A percentile compares a stretch with the other conserved stretches of the same genome.
Conservation (phyloP, 2,888 invertebrate genomes). For the Tenthredo mesomela region DNA sequence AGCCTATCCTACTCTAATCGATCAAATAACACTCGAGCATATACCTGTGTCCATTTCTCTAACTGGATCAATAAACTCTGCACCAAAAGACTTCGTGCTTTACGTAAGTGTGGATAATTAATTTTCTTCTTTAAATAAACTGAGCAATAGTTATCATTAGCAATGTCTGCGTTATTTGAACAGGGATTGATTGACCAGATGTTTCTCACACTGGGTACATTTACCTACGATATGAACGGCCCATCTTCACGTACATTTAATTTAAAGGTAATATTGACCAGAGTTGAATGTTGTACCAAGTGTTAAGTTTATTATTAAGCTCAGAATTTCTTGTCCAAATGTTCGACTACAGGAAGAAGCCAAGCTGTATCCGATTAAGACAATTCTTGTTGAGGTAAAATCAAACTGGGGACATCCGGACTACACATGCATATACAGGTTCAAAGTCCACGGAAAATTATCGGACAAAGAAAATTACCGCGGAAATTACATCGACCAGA, state of each 20-base stretch:
- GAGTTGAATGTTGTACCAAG: not conserved
- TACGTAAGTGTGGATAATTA: slow-evolving; percentile 60
- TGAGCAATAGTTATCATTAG: not conserved
- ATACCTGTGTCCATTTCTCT: slow-evolving; percentile 79
- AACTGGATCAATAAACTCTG: slow-evolving; percentile 80
- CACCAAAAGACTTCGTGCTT: slow-evolving; percentile 79
- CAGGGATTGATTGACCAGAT: slow-evolving; percentile 62
- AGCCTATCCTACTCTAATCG: slow-evolving; percentile 76
- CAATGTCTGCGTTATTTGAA: not conserved
- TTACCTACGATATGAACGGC: slow-evolving; percentile 65
- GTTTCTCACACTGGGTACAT: slow-evolving; percentile 62
- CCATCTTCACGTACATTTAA: slow-evolving; percentile 66
- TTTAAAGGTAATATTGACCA: slow-evolving; percentile 60
- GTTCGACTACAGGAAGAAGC: slow-evolving; percentile 61
- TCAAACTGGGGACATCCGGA: slow-evolving; percentile 70
- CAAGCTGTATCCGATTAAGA: slow-evolving; percentile 61
- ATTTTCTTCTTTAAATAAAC: not conserved
- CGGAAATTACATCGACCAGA: not conserved
- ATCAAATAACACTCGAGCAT: slow-evolving; percentile 81
- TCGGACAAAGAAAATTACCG: not conserved
- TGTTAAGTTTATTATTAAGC: not conserved
- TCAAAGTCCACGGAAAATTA: slow-evolving; percentile 69
- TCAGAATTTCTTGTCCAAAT: not conserved
- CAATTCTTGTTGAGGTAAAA: slow-evolving; percentile 65
- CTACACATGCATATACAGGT: slow-evolving; percentile 71